Percentiles rank a stretch among this genome's conserved stretches.
phyloP scores from a whole-genome alignment of 2,888 invertebrate species.

The Epistrophe eligans region DNA sequence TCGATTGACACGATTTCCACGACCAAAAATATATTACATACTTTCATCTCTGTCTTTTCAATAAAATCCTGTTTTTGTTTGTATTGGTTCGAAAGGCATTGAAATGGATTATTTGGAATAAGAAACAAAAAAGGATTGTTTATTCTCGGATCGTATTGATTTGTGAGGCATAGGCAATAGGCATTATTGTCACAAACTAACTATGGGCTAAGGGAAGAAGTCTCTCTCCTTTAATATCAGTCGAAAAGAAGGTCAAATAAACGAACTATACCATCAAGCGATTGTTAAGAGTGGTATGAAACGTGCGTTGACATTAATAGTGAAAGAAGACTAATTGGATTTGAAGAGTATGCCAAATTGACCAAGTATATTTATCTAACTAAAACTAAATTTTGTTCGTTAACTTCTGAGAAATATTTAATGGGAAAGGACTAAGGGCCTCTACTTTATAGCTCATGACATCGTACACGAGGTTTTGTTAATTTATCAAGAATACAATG shows the following conservation, averaged over 20 bases:
- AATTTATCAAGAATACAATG: too few species aligned
- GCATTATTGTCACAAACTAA: slow-evolving; percentile 24
- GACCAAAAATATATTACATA: slow-evolving; percentile 1
- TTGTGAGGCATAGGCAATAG: slow-evolving; percentile 4
- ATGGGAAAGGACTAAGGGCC: too few species aligned
- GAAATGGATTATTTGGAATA: background rate
- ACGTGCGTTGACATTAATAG: background rate
- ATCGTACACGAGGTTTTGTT: too few species aligned
- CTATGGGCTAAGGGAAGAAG: background rate
- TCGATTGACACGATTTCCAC: slow-evolving; percentile 47
- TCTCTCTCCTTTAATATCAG: too few species aligned
- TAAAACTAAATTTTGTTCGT: too few species aligned
- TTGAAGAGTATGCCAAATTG: background rate
- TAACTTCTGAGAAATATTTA: too few species aligned
- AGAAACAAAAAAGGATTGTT: slow-evolving; percentile 5
- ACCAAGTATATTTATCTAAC: too few species aligned
- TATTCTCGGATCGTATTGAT: slow-evolving; percentile 38
- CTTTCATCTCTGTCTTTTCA: background rate
- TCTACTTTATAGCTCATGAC: too few species aligned
- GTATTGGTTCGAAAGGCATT: background rate
- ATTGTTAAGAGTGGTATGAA: background rate
- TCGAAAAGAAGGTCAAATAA: too few species aligned
- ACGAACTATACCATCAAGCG: too few species aligned
- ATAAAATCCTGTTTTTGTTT: background rate
- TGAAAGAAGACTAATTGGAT: background rate